Base-by-base conservation (phyloP, 2,888 invertebrate genomes). In the Acronicta psi region DNA sequence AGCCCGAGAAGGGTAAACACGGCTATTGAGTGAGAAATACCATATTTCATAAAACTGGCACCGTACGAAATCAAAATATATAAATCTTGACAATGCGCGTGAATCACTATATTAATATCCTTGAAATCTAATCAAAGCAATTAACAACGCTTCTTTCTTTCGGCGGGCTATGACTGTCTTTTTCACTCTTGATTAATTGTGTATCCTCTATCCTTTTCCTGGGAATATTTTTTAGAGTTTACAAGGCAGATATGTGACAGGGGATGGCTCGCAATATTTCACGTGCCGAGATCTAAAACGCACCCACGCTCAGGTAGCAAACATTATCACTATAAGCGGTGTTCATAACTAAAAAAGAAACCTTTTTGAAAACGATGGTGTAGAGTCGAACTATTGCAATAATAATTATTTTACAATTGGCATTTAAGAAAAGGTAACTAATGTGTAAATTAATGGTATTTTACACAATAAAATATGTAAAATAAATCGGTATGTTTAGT, bases 111-210 rank as follows among this genome's bases (percentile, higher is more conserved):
- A 92, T 93, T 94, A 93, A 93, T 92, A 93, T 91, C 90, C 93
- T 94, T 92, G 92, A 92, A 93, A 94, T 93, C 87, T 89, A 92
- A 94, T 94, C 93, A 89, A 88, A 83, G 88, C 92, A 92, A 94
- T 94, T 94, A 93, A 88, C 84, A 84, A 88, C 84, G 88, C 83
- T 88, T 86, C 80, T 86, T 89, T 87, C 78, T 81, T 81, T 65
- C 72, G 74, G 67, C 62, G 45, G 62, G 50, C 38, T 71, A 50
- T 59, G 8, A 61, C 58, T 51, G 37, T 87, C 86, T 75, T 75
- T 68, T 74, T 90, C 70, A 13, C 50, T 61, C 75, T 41, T 58
- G 16, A 17, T 2, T 11, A 40, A 18, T 66, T 69, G 68, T 65
- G 42, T 58, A 58, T 70, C 44, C 36, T 79, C 55, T 79, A 72